phyloP scores from a whole-genome alignment of 2,888 invertebrate genomes.

The Peribatodes rhomboidaria region DNA sequence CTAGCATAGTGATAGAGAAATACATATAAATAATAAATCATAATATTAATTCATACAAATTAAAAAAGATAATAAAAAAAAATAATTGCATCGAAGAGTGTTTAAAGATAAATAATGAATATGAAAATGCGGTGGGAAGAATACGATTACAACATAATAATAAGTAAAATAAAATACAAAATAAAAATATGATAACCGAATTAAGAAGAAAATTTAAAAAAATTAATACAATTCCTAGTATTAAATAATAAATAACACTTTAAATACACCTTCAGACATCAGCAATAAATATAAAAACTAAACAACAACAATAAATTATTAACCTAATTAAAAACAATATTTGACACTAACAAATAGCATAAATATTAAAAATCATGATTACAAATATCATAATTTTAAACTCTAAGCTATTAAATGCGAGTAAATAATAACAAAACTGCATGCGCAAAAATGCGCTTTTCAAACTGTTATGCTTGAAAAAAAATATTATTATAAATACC shows the following conservation, averaged over 20 bases:
- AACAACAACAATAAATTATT: conserved; percentile 65
- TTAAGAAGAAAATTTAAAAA: conserved; percentile 24
- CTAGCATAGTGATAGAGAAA: neutral
- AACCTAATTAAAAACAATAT: conserved; percentile 36
- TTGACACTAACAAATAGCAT: conserved; percentile 17
- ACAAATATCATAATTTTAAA: too few species aligned
- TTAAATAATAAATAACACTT: conserved; percentile 44
- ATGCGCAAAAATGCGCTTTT: too few species aligned
- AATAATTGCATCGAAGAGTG: conserved; percentile 20
- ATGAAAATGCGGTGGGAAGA: conserved; percentile 39
- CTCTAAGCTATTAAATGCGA: too few species aligned
- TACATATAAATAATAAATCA: conserved; percentile 2
- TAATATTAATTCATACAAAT: too few species aligned
- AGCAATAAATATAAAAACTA: conserved; percentile 61
- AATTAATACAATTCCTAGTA: conserved; percentile 18
- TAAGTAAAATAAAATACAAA: neutral
- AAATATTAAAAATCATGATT: neutral
- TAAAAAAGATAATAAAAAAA: conserved; percentile 18
- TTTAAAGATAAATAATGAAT: neutral
- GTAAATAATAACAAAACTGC: too few species aligned
- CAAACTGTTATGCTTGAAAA: too few species aligned
- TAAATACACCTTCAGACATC: conserved; percentile 60
- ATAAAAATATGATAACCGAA: conserved; percentile 21
- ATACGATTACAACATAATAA: conserved; percentile 4
- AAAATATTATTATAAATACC: too few species aligned